Conservation (phyloP, 2,113 vertebrate genomes). For the Mobula hypostoma region DNA sequence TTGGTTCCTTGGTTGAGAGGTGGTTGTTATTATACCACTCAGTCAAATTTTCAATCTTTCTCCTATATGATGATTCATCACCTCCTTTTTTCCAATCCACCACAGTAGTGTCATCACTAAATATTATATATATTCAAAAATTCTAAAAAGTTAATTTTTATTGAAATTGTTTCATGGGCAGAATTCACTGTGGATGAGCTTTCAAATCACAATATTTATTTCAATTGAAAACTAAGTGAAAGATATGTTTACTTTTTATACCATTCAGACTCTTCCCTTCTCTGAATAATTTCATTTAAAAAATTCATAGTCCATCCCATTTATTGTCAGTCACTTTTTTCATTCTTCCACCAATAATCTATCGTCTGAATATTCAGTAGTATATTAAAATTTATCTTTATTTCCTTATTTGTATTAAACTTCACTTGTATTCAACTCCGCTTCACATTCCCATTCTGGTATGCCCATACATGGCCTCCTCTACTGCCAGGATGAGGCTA, state of each 20-base stretch:
- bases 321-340: background rate
- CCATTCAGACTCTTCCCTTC: background rate
- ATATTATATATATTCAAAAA: background rate
- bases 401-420: background rate
- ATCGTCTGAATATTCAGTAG: background rate
- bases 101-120: too few species aligned
- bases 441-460: too few species aligned
- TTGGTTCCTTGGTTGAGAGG: too few species aligned
- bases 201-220: background rate
- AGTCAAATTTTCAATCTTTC: too few species aligned
- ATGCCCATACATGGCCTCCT: too few species aligned
- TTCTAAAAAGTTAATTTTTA: background rate
- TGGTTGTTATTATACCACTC: too few species aligned
- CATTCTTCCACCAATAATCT: background rate
- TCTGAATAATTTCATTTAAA: background rate
- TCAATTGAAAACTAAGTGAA: background rate
- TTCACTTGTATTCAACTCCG: too few species aligned
- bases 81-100: too few species aligned
- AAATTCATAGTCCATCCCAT: background rate
- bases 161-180: too few species aligned
- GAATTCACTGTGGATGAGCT: background rate
- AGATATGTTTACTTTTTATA: background rate
- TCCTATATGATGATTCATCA: too few species aligned
- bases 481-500: too few species aligned
- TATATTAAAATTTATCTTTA: background rate